Base-by-base conservation (phyloP, 2,113 vertebrate species). In the Dryoscopus gambensis region DNA sequence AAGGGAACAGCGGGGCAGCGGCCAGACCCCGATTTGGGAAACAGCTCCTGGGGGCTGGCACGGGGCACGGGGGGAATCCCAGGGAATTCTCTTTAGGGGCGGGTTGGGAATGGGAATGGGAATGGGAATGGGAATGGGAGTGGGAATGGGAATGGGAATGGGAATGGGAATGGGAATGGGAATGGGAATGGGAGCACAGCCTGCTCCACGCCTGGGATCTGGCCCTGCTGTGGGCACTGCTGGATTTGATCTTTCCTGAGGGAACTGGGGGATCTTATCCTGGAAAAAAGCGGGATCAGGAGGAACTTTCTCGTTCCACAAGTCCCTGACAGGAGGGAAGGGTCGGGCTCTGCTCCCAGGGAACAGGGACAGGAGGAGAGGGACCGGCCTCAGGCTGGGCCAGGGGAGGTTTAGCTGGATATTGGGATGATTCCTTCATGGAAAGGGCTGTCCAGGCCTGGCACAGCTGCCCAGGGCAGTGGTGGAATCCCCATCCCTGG, bases 121-220 rank as follows among this genome's bases (percentile, higher is more conserved):
- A 60, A 28, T 1, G 3, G 40, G 33, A 23, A 1, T 33, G 23
- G 40, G 13, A 60, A 28, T 1, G 3, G 40, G 33, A 23, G 40
- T n/a, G n/a, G n/a, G 15, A 15, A 1, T 33, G 23, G 40, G 13
- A 60, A 28, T 1, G 3, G 40, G 33, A 23, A n/a, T 21, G 20
- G 68, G 15, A 15, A 1, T 33, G 23, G 40, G 13, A n/a, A n/a
- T 21, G 20, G 68, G 15, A 15, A 1, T 33, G 23, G 40, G 15
- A 15, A 1, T 33, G 23, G 40, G 13, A 60, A 28, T 1, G 3
- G 40, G 33, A 23, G 40, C 0, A 1, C 31, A 59, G 39, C 8
- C 57, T 2, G 5, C n/a, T 25, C 80, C 63, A 0, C 22, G 33
- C 21, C 37, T 13, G 15, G 40, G 37, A 23, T 24, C 80, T 20